These are phyloP conservation scores for Drosophila melanosoma DNA, from an alignment of 2,888 invertebrate genomes.

Conservation along the genomic window DNA sequence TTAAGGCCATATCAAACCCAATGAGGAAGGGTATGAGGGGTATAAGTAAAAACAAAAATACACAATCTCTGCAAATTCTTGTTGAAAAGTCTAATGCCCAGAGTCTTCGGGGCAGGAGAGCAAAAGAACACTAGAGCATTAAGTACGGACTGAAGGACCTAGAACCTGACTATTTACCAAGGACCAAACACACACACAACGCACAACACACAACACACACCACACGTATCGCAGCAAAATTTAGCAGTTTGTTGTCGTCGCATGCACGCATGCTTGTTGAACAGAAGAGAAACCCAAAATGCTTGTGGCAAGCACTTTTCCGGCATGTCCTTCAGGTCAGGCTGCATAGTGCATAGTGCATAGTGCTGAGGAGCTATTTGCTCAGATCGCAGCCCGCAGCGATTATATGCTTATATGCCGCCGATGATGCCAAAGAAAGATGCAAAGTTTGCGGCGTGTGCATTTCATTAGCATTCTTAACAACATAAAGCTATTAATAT, in stretches of 20 bases:
- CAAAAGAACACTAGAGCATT: constrained; percentile 10
- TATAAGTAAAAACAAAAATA: constrained; percentile 46
- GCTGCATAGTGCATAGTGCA: not conserved
- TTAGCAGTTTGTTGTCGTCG: constrained; percentile 71
- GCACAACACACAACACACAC: not conserved
- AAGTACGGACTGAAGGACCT: constrained; percentile 7
- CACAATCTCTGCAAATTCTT: constrained; percentile 68
- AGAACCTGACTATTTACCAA: constrained; percentile 2
- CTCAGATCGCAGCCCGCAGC: constrained; percentile 44
- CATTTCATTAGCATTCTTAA: constrained; percentile 75
- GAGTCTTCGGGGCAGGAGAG: constrained; percentile 29
- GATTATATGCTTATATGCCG: constrained; percentile 54
- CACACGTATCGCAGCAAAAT: constrained; percentile 68
- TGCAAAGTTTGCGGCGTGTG: constrained; percentile 42
- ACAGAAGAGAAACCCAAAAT: constrained; percentile 50
- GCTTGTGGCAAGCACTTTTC: constrained; percentile 71
- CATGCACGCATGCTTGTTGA: constrained; percentile 71
- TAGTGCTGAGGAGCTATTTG: constrained; percentile 47
- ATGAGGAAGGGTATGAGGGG: constrained; percentile 15
- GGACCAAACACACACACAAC: not conserved
- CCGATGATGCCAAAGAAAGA: constrained; percentile 41
- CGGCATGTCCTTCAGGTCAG: constrained; percentile 48
- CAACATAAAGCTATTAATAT: constrained; percentile 74
- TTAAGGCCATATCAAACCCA: not conserved
- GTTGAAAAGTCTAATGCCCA: constrained; percentile 73